Base-by-base conservation (phyloP, 2,888 invertebrate species). In the Leucophenga montana region DNA sequence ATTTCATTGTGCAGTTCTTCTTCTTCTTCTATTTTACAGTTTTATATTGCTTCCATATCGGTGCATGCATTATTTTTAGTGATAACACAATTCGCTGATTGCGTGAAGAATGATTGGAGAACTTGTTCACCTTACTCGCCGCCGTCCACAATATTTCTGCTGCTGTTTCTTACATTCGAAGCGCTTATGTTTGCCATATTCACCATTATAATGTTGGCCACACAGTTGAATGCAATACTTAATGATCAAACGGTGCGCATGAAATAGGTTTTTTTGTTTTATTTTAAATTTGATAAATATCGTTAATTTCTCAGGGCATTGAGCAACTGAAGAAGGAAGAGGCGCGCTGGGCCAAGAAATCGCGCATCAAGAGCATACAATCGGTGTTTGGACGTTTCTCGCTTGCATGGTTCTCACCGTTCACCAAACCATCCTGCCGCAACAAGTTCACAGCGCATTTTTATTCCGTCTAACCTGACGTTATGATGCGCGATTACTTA, bases 11-110 rank as follows among this genome's bases (percentile, higher is more conserved):
- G n/a, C n/a, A n/a, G n/a, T n/a, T n/a, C n/a, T n/a, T 54, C 2
- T 13, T 31, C 22, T n/a, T 48, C 9, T 66, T 53, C 13, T 18
- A 39, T 56, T 13, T 78, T 91, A 66, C 91, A 98, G 98, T 94
- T 99, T 88, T 99, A 99, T 89, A 98, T 99, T 84, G 99, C 98
- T n/a, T 92, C 95, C 68, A 95, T 99, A 89, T 99, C 98, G 61
- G 90, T 96, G 76, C 98, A 99, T 90, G 95, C 98, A 14, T 91
- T 99, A 78, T 94, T 96, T 83, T 90, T 99, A 87, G 94, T 97
- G 2, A 92, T 98, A 75, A 95, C 96, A 88, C 98, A 99, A 89
- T 98, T 99, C 87, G 93, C 97, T 71, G 94, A 94, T 77, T 99
- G 99, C 87, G 94, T 99, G 65, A 92, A 94, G 73, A 94, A 94